These are phyloP conservation scores for Pangasius djambal DNA, from an alignment of 2,797 vertebrate species.

Conservation along the genomic window DNA sequence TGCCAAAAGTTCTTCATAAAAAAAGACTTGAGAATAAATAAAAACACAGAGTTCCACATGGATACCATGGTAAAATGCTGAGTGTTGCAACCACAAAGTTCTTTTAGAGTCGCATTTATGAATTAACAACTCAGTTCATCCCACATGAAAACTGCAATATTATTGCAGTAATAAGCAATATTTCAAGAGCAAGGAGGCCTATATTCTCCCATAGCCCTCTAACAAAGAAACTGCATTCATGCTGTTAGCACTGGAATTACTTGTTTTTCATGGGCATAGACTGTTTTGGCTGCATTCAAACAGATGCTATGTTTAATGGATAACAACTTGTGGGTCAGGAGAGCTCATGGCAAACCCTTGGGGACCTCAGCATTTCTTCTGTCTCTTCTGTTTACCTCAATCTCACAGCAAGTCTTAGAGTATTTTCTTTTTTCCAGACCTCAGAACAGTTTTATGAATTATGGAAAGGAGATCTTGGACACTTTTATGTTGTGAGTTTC, in stretches of 20 bases:
- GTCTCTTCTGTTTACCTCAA: background rate
- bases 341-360: conserved; percentile 15
- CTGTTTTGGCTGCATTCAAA: background rate
- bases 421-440: background rate
- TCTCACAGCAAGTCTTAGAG: background rate
- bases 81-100: conserved; percentile 25
- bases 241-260: background rate
- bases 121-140: background rate
- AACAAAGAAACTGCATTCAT: background rate
- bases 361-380: background rate
- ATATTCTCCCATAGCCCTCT: background rate
- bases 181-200: background rate
- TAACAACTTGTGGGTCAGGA: conserved; percentile 1
- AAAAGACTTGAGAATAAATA: background rate
- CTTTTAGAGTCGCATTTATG: background rate
- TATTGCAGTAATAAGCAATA: conserved; percentile 12
- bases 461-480: background rate
- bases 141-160: conserved; percentile 8
- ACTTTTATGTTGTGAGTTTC: conserved; percentile 9
- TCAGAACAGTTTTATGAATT: conserved; percentile 39
- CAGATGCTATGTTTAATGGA: conserved; percentile 28
- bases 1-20: conserved; percentile 12
- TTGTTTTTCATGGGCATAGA: background rate
- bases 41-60: background rate
- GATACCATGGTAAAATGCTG: conserved; percentile 25